phyloP scores from a whole-genome alignment of 2,797 vertebrate genomes.

The Falco peregrinus region DNA sequence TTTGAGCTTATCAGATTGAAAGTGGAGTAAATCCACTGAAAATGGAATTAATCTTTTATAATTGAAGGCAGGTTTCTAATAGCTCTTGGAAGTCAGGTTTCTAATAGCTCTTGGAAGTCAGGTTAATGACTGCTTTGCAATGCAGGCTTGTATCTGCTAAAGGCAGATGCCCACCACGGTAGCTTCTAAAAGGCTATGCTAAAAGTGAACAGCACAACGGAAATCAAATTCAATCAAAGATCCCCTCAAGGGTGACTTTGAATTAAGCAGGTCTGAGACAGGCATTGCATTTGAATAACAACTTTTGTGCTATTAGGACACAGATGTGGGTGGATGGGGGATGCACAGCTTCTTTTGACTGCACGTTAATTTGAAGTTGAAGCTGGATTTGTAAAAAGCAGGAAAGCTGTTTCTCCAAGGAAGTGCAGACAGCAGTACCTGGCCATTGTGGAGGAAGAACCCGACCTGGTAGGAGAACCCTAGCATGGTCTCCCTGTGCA shows the following conservation, averaged over 20 bases:
- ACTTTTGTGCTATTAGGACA: background rate
- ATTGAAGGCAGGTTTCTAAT: background rate
- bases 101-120: background rate
- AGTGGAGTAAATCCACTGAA: background rate
- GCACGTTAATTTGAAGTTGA: background rate
- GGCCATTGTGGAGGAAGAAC: slow-evolving; percentile 79
- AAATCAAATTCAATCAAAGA: background rate
- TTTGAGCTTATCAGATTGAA: background rate
- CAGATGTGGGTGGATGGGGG: background rate
- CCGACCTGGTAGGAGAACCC: slow-evolving; percentile 86
- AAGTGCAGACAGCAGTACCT: slow-evolving; percentile 73
- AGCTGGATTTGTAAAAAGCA: background rate
- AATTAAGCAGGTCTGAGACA: background rate
- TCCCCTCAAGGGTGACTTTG: background rate
- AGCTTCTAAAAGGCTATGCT: background rate
- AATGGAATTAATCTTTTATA: background rate
- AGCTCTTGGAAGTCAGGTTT: background rate
- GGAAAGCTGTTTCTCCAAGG: background rate
- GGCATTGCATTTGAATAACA: background rate
- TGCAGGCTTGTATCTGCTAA: background rate
- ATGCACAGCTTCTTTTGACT: background rate
- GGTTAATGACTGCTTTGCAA: background rate
- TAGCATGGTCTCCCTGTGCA: slow-evolving; percentile 88
- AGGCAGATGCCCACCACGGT: background rate
- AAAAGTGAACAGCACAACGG: background rate